Conservation (phyloP, 1,140 invertebrate species). For the Danaus melanippus region DNA sequence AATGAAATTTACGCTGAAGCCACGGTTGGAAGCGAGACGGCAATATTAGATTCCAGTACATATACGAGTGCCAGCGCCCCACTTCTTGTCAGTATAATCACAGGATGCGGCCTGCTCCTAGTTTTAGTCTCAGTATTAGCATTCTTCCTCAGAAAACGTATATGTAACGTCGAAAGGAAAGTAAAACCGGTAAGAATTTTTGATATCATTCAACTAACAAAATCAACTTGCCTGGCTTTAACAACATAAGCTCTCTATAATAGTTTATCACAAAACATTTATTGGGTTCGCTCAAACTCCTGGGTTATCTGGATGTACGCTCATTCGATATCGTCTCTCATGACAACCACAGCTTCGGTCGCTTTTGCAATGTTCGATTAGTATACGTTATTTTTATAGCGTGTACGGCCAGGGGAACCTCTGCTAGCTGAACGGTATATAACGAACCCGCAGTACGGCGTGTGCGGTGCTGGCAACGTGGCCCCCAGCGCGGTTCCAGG, state of each 20-base stretch:
- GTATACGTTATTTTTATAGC: slow-evolving; percentile 53
- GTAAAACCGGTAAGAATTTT: slow-evolving; percentile 49
- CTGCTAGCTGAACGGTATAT: slow-evolving; percentile 82
- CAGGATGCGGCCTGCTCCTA: slow-evolving; percentile 36
- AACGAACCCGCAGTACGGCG: slow-evolving; percentile 83
- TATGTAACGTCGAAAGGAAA: slow-evolving; percentile 51
- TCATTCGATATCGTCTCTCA: neutral
- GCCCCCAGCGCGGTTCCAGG: slow-evolving; percentile 16
- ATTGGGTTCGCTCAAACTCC: too few species aligned
- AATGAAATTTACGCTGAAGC: slow-evolving; percentile 35
- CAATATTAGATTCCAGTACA: slow-evolving; percentile 23
- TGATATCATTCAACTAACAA: neutral
- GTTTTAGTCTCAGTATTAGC: slow-evolving; percentile 34
- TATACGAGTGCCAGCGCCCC: slow-evolving; percentile 30
- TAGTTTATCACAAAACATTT: too few species aligned
- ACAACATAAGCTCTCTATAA: neutral
- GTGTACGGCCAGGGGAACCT: slow-evolving; percentile 69
- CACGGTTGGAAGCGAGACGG: slow-evolving; percentile 29
- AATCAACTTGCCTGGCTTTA: slow-evolving; percentile 5
- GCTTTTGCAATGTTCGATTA: slow-evolving; percentile 34
- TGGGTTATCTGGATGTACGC: too few species aligned
- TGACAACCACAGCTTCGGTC: slow-evolving; percentile 3
- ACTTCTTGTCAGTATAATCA: slow-evolving; percentile 29
- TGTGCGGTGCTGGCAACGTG: slow-evolving; percentile 47
- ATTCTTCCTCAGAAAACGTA: slow-evolving; percentile 47